Conservation (phyloP, 2,888 invertebrate species). For the Zelleria hepariella region DNA sequence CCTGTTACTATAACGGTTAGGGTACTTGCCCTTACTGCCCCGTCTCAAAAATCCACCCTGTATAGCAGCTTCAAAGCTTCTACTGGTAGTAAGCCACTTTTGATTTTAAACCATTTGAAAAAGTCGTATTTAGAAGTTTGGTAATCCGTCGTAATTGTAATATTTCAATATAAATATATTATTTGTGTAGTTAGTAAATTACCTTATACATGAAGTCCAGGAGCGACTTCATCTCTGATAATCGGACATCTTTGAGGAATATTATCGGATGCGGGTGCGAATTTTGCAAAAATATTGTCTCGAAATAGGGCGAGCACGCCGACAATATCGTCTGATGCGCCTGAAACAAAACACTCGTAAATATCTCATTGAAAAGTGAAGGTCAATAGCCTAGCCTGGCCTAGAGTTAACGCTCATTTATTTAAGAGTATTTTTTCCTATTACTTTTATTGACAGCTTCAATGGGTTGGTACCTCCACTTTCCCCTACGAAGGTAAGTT, state of each 20-base stretch:
- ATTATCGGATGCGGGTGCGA: constrained; percentile 92
- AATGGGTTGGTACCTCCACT: too few relatives aligned
- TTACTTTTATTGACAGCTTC: too few relatives aligned
- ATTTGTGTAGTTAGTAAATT: too few relatives aligned
- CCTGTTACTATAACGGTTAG: too few relatives aligned
- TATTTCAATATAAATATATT: not conserved
- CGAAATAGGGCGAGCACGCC: constrained; percentile 95
- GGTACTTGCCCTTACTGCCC: too few relatives aligned
- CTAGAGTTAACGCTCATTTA: not conserved
- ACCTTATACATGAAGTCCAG: constrained; percentile 95
- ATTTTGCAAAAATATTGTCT: constrained; percentile 91
- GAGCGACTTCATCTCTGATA: constrained; percentile 89
- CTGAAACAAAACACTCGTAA: constrained; percentile 59
- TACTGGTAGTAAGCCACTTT: too few relatives aligned
- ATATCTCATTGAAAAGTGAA: not conserved
- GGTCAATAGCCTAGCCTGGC: not conserved
- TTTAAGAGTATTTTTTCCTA: too few relatives aligned
- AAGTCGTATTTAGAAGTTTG: too few relatives aligned
- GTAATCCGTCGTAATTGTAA: not conserved
- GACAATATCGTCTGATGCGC: constrained; percentile 95
- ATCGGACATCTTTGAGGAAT: constrained; percentile 92
- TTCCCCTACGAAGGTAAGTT: too few relatives aligned
- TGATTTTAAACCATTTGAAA: too few relatives aligned
- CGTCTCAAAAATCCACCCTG: too few relatives aligned
- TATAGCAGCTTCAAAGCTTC: too few relatives aligned